Percentiles rank a stretch among this genome's conserved stretches.
Evolutionary conservation across 2,888 invertebrate genomes (phyloP).

Genomic region (Asteroscopus sphinx): DNA sequence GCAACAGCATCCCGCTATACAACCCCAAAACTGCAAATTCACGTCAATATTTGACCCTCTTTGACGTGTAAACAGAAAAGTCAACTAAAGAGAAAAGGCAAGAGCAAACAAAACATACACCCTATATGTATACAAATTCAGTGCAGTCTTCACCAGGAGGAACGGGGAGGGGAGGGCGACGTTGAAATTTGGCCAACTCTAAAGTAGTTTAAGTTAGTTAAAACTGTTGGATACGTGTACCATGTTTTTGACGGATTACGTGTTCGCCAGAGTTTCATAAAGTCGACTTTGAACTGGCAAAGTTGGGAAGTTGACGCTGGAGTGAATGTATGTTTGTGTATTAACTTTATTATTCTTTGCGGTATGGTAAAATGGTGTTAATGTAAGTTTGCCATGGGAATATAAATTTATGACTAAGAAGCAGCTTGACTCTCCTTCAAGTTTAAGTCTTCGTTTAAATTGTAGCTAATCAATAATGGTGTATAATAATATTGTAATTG

Average conservation of each 20-base stretch:
- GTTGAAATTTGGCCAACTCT: conserved; percentile 56
- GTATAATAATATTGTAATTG: too few species aligned
- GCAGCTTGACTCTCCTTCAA: neutral
- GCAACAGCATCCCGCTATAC: too few species aligned
- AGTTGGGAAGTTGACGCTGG: conserved; percentile 39
- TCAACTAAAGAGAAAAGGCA: neutral
- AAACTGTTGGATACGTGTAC: conserved; percentile 70
- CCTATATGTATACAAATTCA: conserved; percentile 51
- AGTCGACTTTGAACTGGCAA: conserved; percentile 42
- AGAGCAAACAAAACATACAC: conserved; percentile 31
- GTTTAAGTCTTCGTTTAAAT: neutral
- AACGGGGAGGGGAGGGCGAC: conserved; percentile 4
- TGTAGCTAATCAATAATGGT: too few species aligned
- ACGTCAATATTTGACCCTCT: neutral
- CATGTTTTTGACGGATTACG: conserved; percentile 82
- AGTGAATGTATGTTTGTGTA: conserved; percentile 17
- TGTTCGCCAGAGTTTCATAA: conserved; percentile 53
- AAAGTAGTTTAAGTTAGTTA: conserved; percentile 71
- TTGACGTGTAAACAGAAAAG: neutral
- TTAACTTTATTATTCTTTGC: conserved; percentile 13
- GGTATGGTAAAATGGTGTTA: conserved; percentile 8
- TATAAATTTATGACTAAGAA: neutral
- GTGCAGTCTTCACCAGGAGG: conserved; percentile 34
- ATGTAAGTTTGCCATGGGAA: neutral
- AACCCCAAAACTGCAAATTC: too few species aligned